Conservation (phyloP, 2,113 vertebrate genomes). For the Pholis gunnellus region DNA sequence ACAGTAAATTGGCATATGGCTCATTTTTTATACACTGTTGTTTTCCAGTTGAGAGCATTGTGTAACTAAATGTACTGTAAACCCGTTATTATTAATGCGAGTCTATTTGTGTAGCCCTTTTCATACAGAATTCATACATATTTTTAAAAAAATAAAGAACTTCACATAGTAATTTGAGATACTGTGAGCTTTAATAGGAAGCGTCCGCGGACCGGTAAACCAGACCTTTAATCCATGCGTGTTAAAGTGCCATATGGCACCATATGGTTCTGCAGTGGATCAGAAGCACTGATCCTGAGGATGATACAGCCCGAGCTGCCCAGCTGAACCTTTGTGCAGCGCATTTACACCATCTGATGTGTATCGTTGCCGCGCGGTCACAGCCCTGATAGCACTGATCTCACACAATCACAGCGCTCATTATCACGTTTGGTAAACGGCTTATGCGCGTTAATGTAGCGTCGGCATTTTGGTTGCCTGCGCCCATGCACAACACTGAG, state of each 20-base stretch:
- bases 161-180: neutral
- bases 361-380: constrained; percentile 48
- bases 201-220: neutral
- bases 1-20: constrained; percentile 19
- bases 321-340: constrained; percentile 66
- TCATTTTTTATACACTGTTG: constrained; percentile 7
- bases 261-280: constrained; percentile 77
- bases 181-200: constrained; percentile 24
- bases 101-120: neutral
- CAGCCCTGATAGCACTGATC: constrained; percentile 54
- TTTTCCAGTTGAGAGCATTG: constrained; percentile 9
- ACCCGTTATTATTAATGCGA: neutral
- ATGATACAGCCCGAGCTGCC: constrained; percentile 61
- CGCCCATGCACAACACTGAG: neutral
- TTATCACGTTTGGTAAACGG: constrained; percentile 47
- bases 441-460: constrained; percentile 39
- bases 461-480: constrained; percentile 1
- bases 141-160: neutral
- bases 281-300: constrained; percentile 71
- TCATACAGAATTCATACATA: neutral
- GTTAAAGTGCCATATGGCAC: constrained; percentile 70
- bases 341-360: constrained; percentile 74
- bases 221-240: constrained; percentile 58
- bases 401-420: constrained; percentile 55
- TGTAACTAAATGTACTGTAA: neutral